Evolutionary conservation across 2,888 invertebrate genomes (phyloP), one percentile per base, ranked within the genome.

Genomic region (Drosophila kanekoi): DNA sequence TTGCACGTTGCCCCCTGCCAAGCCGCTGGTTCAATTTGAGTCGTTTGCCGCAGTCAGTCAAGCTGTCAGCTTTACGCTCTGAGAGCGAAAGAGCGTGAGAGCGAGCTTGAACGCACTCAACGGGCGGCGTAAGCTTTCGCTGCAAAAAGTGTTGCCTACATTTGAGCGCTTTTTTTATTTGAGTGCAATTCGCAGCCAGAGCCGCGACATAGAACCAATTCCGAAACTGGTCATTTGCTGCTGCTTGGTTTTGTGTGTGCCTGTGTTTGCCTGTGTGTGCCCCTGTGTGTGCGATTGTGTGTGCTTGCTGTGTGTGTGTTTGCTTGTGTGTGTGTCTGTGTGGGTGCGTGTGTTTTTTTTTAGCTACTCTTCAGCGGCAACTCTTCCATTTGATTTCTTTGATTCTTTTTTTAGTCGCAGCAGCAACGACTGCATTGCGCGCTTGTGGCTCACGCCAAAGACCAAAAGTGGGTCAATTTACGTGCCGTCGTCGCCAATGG

Each of bases 381-480:
- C 88, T 83, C 83, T 86, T 88, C 87, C 87, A 83, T 83, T 88
- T 83, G 83, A 83, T 83, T 83, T 86, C 88, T 80, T 88, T 86
- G 83, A 87, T 62, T 65, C 61, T 60, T 71, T 68, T 79, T 79
- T 82, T 72, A 66, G 68, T 60, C 68, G 58, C 54, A 56, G n/a
- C 41, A 32, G 33, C n/a, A 16, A 4, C 51, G 40, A 32, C 63
- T 32, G n/a, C 52, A 41, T 13, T 57, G 45, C 65, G 52, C 41
- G 45, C 53, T 53, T 40, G 41, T 48, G 62, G 72, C 73, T 56
- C 65, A 58, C 63, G 74, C 74, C 80, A 72, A 69, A 72, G 77
- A 69, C 68, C 66, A 86, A 88, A 84, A 88, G 87, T 84, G 88
- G 83, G 83, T 84, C 87, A 88, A 68, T 83, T 80, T 68, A 79